Evolutionary conservation across 2,797 vertebrate genomes (phyloP).

Genomic region (Pagetopsis macropterus): DNA sequence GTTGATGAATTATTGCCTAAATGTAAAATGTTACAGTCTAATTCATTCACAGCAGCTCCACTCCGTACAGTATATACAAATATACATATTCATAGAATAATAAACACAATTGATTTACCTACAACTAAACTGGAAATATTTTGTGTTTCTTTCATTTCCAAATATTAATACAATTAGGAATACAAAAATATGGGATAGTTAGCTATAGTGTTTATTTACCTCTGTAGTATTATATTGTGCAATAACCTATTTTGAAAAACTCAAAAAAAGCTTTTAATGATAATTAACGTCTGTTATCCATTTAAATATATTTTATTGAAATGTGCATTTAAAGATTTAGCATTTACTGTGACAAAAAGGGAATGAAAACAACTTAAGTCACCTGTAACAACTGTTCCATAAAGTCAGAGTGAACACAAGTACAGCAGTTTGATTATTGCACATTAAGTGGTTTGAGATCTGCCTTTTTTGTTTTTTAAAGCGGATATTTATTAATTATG

Average conservation of each 20-base stretch:
- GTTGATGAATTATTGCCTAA: slow-evolving; percentile 85
- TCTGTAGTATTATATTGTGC: slow-evolving; percentile 17
- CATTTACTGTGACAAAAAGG: neutral
- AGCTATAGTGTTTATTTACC: slow-evolving; percentile 17
- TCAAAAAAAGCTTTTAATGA: slow-evolving; percentile 15
- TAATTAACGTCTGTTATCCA: neutral
- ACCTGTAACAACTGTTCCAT: neutral
- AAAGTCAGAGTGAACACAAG: neutral
- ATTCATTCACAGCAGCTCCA: slow-evolving; percentile 76
- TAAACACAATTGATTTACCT: slow-evolving; percentile 69
- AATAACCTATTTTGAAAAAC: slow-evolving; percentile 6
- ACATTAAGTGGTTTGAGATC: neutral
- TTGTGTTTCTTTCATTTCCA: slow-evolving; percentile 42
- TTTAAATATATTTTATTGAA: slow-evolving; percentile 6
- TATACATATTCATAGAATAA: slow-evolving; percentile 74
- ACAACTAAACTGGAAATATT: slow-evolving; percentile 35
- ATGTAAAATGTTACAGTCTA: slow-evolving; percentile 81
- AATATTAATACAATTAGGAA: slow-evolving; percentile 34
- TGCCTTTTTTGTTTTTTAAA: neutral
- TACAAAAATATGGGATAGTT: slow-evolving; percentile 11
- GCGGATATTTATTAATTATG: neutral
- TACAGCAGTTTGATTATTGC: neutral
- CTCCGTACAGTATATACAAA: slow-evolving; percentile 67
- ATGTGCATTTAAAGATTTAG: slow-evolving; percentile 2
- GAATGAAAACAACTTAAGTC: neutral